Percentiles rank a stretch among this genome's conserved stretches.
Evolutionary conservation across 2,888 invertebrate genomes (phyloP).

Genomic region (Leucoptera coffeella): DNA sequence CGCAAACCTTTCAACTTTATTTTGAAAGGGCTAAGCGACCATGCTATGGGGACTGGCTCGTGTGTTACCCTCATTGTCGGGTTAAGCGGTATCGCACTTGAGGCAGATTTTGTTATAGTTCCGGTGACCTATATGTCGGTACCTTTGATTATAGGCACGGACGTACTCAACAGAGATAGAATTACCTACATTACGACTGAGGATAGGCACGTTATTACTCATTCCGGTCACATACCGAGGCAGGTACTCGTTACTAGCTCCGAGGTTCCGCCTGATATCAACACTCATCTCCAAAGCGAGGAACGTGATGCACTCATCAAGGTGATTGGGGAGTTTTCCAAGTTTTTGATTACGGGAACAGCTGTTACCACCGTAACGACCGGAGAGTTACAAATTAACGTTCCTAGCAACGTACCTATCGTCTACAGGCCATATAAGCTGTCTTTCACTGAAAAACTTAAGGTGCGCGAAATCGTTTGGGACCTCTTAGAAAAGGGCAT

Average conservation of each 20-base stretch:
- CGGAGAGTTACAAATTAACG: too few relatives aligned
- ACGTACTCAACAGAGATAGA: neutral
- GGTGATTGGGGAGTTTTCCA: neutral
- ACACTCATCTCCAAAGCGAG: neutral
- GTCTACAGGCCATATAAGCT: conserved; percentile 7
- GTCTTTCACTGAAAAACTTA: conserved; percentile 3
- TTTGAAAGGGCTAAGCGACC: neutral
- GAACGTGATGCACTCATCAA: neutral
- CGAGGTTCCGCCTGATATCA: too few relatives aligned
- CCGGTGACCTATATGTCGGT: neutral
- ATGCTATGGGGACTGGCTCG: neutral
- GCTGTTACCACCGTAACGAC: too few relatives aligned
- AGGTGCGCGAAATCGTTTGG: too few relatives aligned
- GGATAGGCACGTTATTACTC: neutral
- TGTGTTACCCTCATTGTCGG: neutral
- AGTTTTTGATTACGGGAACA: conserved; percentile 1
- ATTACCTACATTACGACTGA: neutral
- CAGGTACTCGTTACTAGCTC: neutral
- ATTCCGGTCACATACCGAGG: neutral
- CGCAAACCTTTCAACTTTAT: neutral
- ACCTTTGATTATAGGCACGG: neutral
- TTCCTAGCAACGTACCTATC: conserved; percentile 4
- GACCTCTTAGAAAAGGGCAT: conserved; percentile 7
- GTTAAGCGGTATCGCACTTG: too few relatives aligned
- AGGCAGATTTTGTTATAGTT: neutral